Evolutionary conservation across 2,113 vertebrate species (phyloP), one percentile per base, ranked within the genome.

Genomic region (Eonycteris spelaea): DNA sequence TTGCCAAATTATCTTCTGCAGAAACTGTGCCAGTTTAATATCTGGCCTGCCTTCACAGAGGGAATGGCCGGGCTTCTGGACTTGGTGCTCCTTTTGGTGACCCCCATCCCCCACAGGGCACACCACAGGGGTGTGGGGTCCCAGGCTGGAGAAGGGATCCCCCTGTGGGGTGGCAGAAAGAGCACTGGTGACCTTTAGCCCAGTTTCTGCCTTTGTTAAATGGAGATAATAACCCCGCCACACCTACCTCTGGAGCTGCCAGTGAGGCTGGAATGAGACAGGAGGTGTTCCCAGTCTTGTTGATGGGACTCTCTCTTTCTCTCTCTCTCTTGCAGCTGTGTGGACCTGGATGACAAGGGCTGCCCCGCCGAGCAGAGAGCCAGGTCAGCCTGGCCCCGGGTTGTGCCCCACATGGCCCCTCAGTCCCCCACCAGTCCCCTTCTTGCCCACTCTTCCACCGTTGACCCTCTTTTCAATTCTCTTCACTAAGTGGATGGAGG

Each of bases 311-410:
- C 5, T 97, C 63, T 96, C 77, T 97, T 33, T 51, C 51, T 16
- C n/a, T 51, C 15, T 16, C 65, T 96, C 77, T 97, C n/a, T 97
- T 96, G 68, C 97, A 99, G 99, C 86, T 99, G 99, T 97, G 98
- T 98, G 2, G 97, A 98, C 91, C 98, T 98, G 98, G 99, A 99
- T 18, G 99, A 99, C 45, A 98, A 98, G 13, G 99, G 99, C 48
- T 99, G 99, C 89, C 99, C 99, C 0, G 89, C 99, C 5, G 98
- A 99, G 75, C 99, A 98, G 97, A 99, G 99, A 97, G 98, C 99
- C 7, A 99, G 99, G 99, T 99, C 24, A 74, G 95, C 78, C 9
- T 51, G 53, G 22, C 45, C 65, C 90, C 30, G 3, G 77, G 63
- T 75, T 5, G 6, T 1, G 2, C 38, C 40, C 61, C 11, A 10